Evolutionary conservation across 2,888 invertebrate species (phyloP).

Genomic region (Dasysyrphus albostriatus): DNA sequence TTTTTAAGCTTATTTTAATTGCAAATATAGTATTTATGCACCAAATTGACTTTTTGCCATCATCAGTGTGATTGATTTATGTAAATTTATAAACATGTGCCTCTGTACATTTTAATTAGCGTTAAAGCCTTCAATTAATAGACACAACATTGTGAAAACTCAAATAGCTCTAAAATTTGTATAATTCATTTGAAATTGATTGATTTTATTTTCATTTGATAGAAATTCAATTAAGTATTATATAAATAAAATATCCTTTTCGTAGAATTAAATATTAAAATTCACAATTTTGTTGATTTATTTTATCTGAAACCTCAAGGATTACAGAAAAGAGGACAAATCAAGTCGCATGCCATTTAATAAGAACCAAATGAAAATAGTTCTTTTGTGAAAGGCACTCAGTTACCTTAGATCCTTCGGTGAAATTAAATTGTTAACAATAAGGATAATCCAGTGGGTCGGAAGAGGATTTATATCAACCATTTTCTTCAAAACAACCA

Average conservation of each 20-base stretch:
- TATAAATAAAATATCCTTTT: neutral
- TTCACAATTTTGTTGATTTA: neutral
- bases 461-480: neutral
- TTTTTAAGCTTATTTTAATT: neutral
- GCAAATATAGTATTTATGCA: neutral
- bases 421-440: conserved; percentile 2
- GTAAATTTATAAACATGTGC: conserved; percentile 6
- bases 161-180: neutral
- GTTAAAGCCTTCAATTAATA: neutral
- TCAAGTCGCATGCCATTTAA: neutral
- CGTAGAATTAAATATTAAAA: neutral
- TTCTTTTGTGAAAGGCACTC: neutral
- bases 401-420: neutral
- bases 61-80: neutral
- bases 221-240: neutral
- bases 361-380: neutral
- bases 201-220: neutral
- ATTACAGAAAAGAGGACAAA: neutral
- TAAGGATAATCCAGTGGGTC: neutral
- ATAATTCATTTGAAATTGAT: conserved; percentile 4
- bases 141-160: neutral
- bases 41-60: neutral
- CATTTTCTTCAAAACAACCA: neutral
- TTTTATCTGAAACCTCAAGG: neutral
- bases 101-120: neutral